Percentiles rank a stretch among this genome's conserved stretches.
phyloP scores from a whole-genome alignment of 2,113 vertebrate genomes.

The Melanocharis versteri region DNA sequence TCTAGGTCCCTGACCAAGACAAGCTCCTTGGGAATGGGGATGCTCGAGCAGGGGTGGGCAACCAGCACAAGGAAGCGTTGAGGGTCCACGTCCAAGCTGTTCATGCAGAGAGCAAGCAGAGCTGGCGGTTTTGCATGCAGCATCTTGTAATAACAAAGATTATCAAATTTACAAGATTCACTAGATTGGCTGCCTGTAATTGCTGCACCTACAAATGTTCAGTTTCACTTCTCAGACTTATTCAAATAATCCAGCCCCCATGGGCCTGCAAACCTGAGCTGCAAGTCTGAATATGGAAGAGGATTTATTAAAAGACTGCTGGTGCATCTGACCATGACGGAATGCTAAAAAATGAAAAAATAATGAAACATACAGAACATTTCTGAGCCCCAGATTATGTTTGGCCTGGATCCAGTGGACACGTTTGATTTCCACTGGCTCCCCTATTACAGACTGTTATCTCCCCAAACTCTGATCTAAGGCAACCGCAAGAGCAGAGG shows the following conservation, averaged over 20 bases:
- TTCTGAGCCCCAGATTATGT: neutral
- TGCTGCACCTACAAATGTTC: neutral
- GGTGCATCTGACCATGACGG: neutral
- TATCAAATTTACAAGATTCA: neutral
- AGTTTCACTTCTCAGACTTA: constrained; percentile 58
- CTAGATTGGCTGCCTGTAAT: neutral
- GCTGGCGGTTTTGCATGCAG: neutral
- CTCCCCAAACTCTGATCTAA: neutral
- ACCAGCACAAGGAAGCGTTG: neutral
- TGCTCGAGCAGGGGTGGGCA: accelerated
- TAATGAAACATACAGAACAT: neutral
- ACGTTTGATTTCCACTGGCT: neutral
- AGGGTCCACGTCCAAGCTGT: accelerated
- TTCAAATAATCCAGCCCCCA: constrained; percentile 24
- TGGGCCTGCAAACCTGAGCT: neutral
- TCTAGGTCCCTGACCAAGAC: neutral
- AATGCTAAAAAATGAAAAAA: constrained; percentile 4
- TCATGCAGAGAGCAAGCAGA: neutral
- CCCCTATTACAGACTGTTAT: neutral
- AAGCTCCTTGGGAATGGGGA: accelerated
- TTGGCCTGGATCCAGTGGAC: neutral
- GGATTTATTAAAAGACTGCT: constrained; percentile 29
- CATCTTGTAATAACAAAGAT: neutral
- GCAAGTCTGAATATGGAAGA: neutral
- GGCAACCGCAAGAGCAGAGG: neutral